These are phyloP conservation scores for Aurelia coerulea DNA, from an alignment of 30 jellyfish, hydroid and myxozoan genomes.

Conservation along the genomic window DNA sequence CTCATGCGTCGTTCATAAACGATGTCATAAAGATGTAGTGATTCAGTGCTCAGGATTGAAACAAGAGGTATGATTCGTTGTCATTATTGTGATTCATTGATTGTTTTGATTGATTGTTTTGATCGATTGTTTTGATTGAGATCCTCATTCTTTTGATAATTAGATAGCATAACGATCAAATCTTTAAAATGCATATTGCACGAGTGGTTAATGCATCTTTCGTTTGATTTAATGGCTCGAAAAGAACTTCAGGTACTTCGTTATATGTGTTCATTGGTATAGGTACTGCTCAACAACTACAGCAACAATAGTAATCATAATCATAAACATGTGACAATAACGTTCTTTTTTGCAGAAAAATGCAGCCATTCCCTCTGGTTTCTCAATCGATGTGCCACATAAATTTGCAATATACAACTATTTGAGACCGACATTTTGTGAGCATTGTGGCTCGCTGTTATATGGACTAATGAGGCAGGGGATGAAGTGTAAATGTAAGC, in stretches of 20 bases:
- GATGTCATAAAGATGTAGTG: slow-evolving; percentile 91
- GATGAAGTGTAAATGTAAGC: slow-evolving; percentile 83
- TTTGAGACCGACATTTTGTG: slow-evolving; percentile 90
- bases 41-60: slow-evolving; percentile 81
- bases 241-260: too few relatives aligned
- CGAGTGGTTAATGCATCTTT: too few relatives aligned
- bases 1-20: slow-evolving; percentile 88
- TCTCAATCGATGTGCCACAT: slow-evolving; percentile 86
- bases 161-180: too few relatives aligned
- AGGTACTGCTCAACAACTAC: too few relatives aligned
- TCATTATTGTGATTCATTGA: neutral
- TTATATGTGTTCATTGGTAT: too few relatives aligned
- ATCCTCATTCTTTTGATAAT: too few relatives aligned
- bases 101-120: too few relatives aligned
- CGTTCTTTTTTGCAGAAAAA: neutral
- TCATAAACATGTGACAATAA: too few relatives aligned
- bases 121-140: too few relatives aligned
- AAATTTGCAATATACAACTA: slow-evolving; percentile 74
- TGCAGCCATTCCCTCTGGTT: slow-evolving; percentile 67
- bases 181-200: too few relatives aligned
- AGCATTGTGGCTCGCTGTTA: slow-evolving; percentile 95
- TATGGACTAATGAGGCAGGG: slow-evolving; percentile 93
- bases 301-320: too few relatives aligned
- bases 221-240: too few relatives aligned
- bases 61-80: slow-evolving; percentile 12